Base-by-base conservation (phyloP, 2,113 vertebrate genomes). In the Fregata magnificens region DNA sequence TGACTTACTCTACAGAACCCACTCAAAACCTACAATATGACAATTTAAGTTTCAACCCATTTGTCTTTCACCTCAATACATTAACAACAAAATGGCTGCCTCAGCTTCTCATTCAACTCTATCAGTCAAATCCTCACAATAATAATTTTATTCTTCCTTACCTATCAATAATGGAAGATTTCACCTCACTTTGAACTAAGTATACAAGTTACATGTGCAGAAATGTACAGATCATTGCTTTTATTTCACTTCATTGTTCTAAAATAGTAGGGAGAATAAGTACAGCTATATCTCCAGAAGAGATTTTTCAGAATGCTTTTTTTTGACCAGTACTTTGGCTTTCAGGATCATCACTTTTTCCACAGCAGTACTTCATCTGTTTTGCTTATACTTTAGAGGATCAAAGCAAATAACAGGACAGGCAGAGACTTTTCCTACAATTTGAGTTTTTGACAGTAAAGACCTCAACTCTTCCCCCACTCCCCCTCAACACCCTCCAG, bases 21-120 rank as follows among this genome's bases (percentile, higher is more conserved):
- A 20, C 53, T 59, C 78, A 69, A 90, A 82, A 47, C 26, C 56
- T 25, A 44, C 21, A 49, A 22, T 17, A 50, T 10, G 10, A 65
- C 28, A 36, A n/a, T 14, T 44, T 31, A 36, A 70, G 52, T 67
- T 50, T 66, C 76, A 93, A 31, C n/a, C 32, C 3, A 2, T 82
- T 50, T 84, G 38, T 78, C 67, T 69, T 44, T 73, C 45, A 16
- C 42, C 38, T 90, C 87, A 73, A 69, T 4, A n/a, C 11, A 59
- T 49, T 3, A 61, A 73, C 36, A 87, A 95, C 94, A 94, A 96
- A 96, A 97, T 96, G 96, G 95, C 96, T 97, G 89, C 95, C 89
- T 52, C 74, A 59, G 78, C 73, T 47, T 36, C 84, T 82, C 86
- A 62, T 1, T 32, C 62, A n/a, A 38, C 22, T 26, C 40, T 7